phyloP scores from a whole-genome alignment of 2,888 invertebrate genomes.

The Ophraella communa region DNA sequence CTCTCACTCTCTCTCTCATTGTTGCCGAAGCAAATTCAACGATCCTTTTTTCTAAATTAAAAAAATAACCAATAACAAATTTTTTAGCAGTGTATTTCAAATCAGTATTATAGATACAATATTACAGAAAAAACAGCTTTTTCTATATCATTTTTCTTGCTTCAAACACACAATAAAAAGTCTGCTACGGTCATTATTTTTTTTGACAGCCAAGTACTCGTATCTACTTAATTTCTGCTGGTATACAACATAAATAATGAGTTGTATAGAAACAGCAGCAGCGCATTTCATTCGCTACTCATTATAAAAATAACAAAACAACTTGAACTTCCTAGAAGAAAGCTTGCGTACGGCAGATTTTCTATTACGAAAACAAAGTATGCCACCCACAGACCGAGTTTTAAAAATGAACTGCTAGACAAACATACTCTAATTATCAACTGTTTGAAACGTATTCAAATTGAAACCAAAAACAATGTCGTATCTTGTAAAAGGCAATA shows the following conservation, averaged over 20 bases:
- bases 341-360: not conserved
- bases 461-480: not conserved
- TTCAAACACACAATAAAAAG: too few species aligned
- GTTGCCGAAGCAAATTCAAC: too few species aligned
- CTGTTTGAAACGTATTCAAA: constrained; percentile 23
- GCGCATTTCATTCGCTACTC: not conserved
- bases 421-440: constrained; percentile 25
- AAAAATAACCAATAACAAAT: too few species aligned
- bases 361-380: constrained; percentile 17
- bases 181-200: too few species aligned
- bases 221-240: not conserved
- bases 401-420: constrained; percentile 14
- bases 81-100: too few species aligned
- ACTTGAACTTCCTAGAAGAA: constrained; percentile 19
- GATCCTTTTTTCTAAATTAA: too few species aligned
- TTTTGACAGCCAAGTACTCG: not conserved
- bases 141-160: too few species aligned
- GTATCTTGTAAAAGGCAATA: not conserved
- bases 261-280: not conserved
- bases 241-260: not conserved
- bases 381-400: constrained; percentile 13
- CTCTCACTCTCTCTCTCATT: too few species aligned
- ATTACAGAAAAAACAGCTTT: too few species aligned
- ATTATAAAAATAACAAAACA: constrained; percentile 3
- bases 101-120: too few species aligned